Evolutionary conservation across 1,140 invertebrate genomes (phyloP), one percentile per base, ranked within the genome.

Genomic region (Drosophila ananassae): DNA sequence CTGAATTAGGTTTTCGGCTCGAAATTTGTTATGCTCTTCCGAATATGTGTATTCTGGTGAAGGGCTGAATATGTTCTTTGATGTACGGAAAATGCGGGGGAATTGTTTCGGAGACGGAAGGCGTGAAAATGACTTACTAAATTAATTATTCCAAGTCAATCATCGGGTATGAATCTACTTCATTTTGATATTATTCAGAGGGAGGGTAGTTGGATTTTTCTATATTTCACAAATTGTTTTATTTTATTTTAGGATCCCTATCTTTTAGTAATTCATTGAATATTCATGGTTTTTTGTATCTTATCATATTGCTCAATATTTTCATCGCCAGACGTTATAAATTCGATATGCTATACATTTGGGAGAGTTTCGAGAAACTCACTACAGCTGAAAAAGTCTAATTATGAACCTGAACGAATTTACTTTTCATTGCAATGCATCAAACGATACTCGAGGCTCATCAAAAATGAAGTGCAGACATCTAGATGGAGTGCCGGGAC

Each of bases 401-500:
- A 55, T 53, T 37, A 34, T 46, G 50, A 54, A 47, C 64, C 63
- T 6, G 56, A 62, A 74, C 77, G 71, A 79, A 83, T 67, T 46
- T 62, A 55, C 56, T 81, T 73, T 68, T 59, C 75, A 78, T 87
- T 56, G 82, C 83, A 79, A 82, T 75, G 83, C 59, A 89, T 69
- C 61, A 78, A 82, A 78, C 58, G 55, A 76, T 63, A 25, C 52
- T 50, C 25, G 44, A 34, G 47, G 58, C 58, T 57, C 63, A 51
- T 77, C 67, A 76, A 55, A 66, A 55, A 12, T 72, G 61, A 68
- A 57, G 55, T 79, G 57, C 50, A 59, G 58, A 54, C 73, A 74
- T 68, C 61, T 55, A 52, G 57, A 74, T 60, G 55, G 28, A 34
- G 34, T 25, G 44, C 17, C 41, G 7, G 41, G 41, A 44, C n/a